These are phyloP conservation scores for Phoebastria nigripes DNA, from an alignment of 2,797 vertebrate species.

Conservation along the genomic window DNA sequence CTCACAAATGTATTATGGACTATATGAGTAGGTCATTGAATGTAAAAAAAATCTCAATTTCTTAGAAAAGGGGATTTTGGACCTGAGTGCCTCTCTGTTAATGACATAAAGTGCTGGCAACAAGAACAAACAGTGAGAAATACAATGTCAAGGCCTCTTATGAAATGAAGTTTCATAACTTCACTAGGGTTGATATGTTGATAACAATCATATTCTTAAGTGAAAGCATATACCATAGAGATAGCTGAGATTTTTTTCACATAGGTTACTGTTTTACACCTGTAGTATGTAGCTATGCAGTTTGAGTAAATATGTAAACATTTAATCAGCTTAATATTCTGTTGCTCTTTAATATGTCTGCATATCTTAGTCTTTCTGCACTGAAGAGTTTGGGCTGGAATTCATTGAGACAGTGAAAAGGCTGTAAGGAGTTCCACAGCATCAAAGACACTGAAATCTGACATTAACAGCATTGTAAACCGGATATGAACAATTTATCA, in stretches of 20 bases:
- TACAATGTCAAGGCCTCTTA: background rate
- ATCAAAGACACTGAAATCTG: conserved; percentile 47
- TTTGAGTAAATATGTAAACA: conserved; percentile 46
- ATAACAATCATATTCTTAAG: conserved; percentile 51
- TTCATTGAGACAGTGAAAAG: conserved; percentile 14
- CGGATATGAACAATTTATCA: conserved; percentile 56
- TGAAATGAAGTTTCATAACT: conserved; percentile 62
- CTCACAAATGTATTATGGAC: background rate
- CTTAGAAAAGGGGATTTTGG: conserved; percentile 11
- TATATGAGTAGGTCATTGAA: conserved; percentile 12
- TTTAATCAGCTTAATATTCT: conserved; percentile 52
- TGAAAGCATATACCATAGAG: conserved; percentile 16
- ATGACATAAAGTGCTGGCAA: conserved; percentile 51
- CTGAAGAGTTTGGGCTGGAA: conserved; percentile 7
- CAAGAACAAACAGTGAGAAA: conserved; percentile 58
- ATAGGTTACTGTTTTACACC: background rate
- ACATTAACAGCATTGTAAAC: conserved; percentile 46
- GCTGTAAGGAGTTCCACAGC: background rate
- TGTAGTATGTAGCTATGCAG: background rate
- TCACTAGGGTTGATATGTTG: conserved; percentile 34
- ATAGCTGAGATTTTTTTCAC: background rate
- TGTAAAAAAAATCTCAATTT: conserved; percentile 19
- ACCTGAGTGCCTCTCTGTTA: conserved; percentile 31
- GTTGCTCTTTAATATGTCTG: conserved; percentile 4
- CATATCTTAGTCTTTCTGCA: background rate